Percentiles rank a stretch among this genome's conserved stretches.
These are phyloP conservation scores for Microcebus jonahi DNA, from an alignment of 2,113 vertebrate genomes.

Conservation along the genomic window DNA sequence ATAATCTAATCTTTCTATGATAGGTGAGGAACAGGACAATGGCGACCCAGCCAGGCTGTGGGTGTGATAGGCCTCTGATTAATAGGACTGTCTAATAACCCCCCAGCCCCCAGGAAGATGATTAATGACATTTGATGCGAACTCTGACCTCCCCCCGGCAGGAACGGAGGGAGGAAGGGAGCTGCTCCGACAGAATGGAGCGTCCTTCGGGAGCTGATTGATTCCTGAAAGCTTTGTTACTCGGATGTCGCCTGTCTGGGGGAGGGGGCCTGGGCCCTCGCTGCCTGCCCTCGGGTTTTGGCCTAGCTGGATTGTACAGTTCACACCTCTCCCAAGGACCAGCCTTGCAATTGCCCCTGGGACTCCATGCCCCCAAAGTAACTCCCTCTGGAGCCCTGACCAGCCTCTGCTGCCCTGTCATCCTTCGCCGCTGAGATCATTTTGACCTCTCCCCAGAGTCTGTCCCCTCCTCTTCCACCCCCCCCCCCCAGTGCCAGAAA, in stretches of 20 bases:
- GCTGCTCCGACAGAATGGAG: slow-evolving; percentile 38
- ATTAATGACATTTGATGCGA: slow-evolving; percentile 87
- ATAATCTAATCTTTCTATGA: slow-evolving; percentile 93
- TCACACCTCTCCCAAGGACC: not conserved
- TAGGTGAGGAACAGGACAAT: slow-evolving; percentile 91
- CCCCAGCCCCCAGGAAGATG: slow-evolving; percentile 85
- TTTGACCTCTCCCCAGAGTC: not conserved
- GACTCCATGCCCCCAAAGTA: not conserved
- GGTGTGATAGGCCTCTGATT: slow-evolving; percentile 89
- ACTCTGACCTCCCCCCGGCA: slow-evolving; percentile 59
- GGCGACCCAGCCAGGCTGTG: slow-evolving; percentile 83
- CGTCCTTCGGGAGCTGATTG: slow-evolving; percentile 28
- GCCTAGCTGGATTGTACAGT: not conserved
- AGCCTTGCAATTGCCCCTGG: not conserved
- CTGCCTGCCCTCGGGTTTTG: not conserved
- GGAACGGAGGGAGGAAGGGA: slow-evolving; percentile 6
- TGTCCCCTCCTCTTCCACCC: too few relatives aligned
- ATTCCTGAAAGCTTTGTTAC: slow-evolving; percentile 50
- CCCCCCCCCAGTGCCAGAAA: not conserved
- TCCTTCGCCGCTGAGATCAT: accelerated
- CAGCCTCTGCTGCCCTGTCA: not conserved
- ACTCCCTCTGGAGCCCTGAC: accelerated
- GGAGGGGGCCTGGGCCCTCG: not conserved
- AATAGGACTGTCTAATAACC: slow-evolving; percentile 87
- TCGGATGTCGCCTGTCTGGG: not conserved